Evolutionary conservation across 1,140 invertebrate genomes (phyloP).

Genomic region (Apis mellifera): Amel_HAv3.1 CM009931.2:23971501-23972000

Average conservation of each 20-base stretch:
- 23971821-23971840: slow-evolving; percentile 63
- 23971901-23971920: neutral
- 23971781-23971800: slow-evolving; percentile 63
- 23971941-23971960: slow-evolving; percentile 48
- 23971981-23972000: neutral
- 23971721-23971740: neutral
- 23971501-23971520: no score
- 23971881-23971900: neutral
- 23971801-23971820: slow-evolving; percentile 66
- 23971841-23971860: slow-evolving; percentile 64
- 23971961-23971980: slow-evolving; percentile 24
- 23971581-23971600: no score
- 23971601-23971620: neutral
- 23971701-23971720: slow-evolving; percentile 18
- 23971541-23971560: no score
- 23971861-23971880: slow-evolving; percentile 31
- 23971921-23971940: slow-evolving; percentile 49
- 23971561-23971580: no score
- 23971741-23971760: neutral
- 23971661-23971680: neutral
- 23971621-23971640: neutral
- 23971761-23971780: slow-evolving; percentile 61
- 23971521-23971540: no score
- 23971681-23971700: neutral
- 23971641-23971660: slow-evolving; percentile 10